Evolutionary conservation across 2,888 invertebrate genomes (phyloP).

Genomic region (Amphimallon solstitiale): DNA sequence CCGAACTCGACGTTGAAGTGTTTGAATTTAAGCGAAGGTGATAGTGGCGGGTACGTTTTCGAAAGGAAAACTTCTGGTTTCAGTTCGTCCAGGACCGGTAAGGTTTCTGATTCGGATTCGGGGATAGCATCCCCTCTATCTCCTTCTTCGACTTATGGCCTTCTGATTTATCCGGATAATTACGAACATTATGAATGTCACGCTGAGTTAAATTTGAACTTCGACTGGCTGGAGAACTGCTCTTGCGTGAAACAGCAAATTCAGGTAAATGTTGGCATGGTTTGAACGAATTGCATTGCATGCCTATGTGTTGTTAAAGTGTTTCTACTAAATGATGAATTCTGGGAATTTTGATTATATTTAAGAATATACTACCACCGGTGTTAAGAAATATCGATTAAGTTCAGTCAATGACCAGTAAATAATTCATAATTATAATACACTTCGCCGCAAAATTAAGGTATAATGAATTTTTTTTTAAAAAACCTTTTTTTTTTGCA

Average conservation of each 20-base stretch:
- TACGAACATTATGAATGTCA: constrained; percentile 43
- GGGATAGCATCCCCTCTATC: constrained; percentile 63
- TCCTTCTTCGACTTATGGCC: constrained; percentile 58
- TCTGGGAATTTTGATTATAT: too few relatives aligned
- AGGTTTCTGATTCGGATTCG: constrained; percentile 62
- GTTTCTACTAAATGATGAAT: too few relatives aligned
- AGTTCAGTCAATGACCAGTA: too few relatives aligned
- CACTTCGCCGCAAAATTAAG: too few relatives aligned
- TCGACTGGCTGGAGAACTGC: constrained; percentile 52
- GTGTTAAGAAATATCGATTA: too few relatives aligned
- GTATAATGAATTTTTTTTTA: too few relatives aligned
- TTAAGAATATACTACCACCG: too few relatives aligned
- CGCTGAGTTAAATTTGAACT: constrained; percentile 38
- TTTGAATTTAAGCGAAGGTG: too few relatives aligned
- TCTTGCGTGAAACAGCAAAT: constrained; percentile 57
- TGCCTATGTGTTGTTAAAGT: too few relatives aligned
- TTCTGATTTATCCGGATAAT: constrained; percentile 53
- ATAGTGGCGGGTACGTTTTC: not conserved
- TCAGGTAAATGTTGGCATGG: constrained; percentile 49
- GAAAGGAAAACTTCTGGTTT: not conserved
- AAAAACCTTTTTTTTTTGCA: too few relatives aligned
- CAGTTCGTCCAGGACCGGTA: constrained; percentile 49
- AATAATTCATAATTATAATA: too few relatives aligned
- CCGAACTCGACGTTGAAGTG: not conserved
- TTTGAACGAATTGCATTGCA: not conserved